Conservation (phyloP, 1,140 invertebrate genomes). For the Branchinecta lynchi region DNA sequence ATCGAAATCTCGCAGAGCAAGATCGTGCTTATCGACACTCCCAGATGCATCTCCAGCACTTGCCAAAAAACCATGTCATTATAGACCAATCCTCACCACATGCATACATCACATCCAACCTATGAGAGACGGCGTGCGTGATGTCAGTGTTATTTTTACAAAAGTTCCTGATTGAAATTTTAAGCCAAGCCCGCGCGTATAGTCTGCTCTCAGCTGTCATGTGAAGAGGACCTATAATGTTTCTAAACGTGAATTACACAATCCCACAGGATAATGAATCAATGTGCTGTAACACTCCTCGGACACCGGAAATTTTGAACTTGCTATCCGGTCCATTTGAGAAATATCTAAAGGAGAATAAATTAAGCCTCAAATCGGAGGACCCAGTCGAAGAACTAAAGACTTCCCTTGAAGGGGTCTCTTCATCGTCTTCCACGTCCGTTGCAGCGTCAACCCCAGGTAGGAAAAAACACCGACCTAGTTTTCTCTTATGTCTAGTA, state of each 20-base stretch:
- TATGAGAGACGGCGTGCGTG: neutral
- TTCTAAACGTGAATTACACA: neutral
- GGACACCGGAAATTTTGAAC: slow-evolving; percentile 21
- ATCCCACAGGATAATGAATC: neutral
- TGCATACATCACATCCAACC: neutral
- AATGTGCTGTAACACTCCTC: slow-evolving; percentile 16
- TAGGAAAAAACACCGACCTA: neutral
- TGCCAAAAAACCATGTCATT: neutral
- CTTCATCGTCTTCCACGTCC: neutral
- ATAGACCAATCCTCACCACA: neutral
- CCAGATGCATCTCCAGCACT: neutral
- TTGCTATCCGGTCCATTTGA: slow-evolving; percentile 19
- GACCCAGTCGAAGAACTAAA: neutral
- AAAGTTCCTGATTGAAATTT: neutral
- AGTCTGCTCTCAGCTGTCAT: neutral
- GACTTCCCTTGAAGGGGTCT: neutral
- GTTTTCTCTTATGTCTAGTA: no score
- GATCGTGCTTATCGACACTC: neutral
- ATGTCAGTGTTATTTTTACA: neutral
- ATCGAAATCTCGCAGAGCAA: neutral
- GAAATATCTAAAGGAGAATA: slow-evolving; percentile 8
- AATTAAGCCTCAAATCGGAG: neutral
- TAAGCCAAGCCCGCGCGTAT: neutral
- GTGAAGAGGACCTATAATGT: neutral
- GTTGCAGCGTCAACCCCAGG: neutral